Evolutionary conservation across 2,888 invertebrate genomes (phyloP), one percentile per base, ranked within the genome.

Genomic region (Patella pellucida): DNA sequence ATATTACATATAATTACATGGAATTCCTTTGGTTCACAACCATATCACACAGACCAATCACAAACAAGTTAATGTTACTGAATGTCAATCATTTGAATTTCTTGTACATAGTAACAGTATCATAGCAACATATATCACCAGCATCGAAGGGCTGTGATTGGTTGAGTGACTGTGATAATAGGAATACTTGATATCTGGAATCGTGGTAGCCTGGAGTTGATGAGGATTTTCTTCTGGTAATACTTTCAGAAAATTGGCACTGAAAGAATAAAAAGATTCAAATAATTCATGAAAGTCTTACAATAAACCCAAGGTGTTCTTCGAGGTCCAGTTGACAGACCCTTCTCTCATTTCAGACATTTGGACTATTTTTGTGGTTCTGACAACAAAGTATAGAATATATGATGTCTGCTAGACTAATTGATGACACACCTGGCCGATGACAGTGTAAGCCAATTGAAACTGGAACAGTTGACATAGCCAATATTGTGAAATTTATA

Each of bases 1-100:
- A 23, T 23, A n/a, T 62, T 62, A 19, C 19, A 41, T 41, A 41
- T 41, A 62, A 62, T 23, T 62, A 62, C 62, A 62, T 62, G 62
- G 62, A 62, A 62, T 62, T 23, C 23, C 23, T 23, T 62, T 62
- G 19, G 19, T 62, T 62, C 62, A 62, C 62, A 62, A 62, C 62
- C 62, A 19, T 62, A 62, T 62, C 62, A 62, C 62, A 62, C 23
- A 12, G 23, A 19, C 62, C 19, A 23, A 62, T 23, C 12, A 19
- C 14, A 56, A 56, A 23, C 62, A 62, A 62, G 12, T 62, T 19
- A n/a, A 62, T 19, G 14, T 19, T 11, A 62, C 11, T 19, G 11
- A 19, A 23, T 62, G 19, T 62, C 62, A 62, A 62, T 23, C 12
- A 23, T 62, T 62, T 19, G 62, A 5, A 19, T 23, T 19, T 23